A percentile compares a stretch with the other conserved stretches of the same genome.
Conservation (phyloP, 2,797 vertebrate genomes). For the Cygnus olor region DNA sequence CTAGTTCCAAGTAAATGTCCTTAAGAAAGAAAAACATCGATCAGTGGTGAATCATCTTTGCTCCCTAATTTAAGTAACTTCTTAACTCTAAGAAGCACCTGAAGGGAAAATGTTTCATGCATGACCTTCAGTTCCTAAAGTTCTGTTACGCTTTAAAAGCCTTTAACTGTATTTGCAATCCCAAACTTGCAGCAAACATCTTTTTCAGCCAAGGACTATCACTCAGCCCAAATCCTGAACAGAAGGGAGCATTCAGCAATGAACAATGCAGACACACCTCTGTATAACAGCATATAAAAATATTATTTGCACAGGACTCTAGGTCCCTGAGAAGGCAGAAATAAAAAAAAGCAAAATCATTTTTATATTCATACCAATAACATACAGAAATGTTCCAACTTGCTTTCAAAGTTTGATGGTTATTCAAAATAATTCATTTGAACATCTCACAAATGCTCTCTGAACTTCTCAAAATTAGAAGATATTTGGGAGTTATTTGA, state of each 20-base stretch:
- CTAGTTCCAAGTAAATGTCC: conserved; percentile 20
- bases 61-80: not conserved
- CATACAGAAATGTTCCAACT: not conserved
- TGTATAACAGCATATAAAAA: not conserved
- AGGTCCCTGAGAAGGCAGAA: not conserved
- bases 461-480: not conserved
- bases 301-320: conserved; percentile 33
- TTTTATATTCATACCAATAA: not conserved
- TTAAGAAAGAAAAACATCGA: conserved; percentile 36
- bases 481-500: not conserved
- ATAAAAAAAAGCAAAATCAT: not conserved
- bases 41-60: not conserved
- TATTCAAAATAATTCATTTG: not conserved
- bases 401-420: not conserved
- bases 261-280: not conserved
- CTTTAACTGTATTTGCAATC: not conserved
- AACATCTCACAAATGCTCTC: not conserved
- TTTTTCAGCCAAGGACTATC: not conserved
- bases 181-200: not conserved
- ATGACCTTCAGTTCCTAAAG: conserved; percentile 19
- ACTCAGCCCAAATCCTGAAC: not conserved
- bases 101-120: conserved; percentile 28
- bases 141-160: not conserved
- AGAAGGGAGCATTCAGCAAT: not conserved
- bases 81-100: not conserved